Evolutionary conservation across 2,888 invertebrate species (phyloP), one percentile per base, ranked within the genome.

Genomic region (Teinopalpus imperialis): DNA sequence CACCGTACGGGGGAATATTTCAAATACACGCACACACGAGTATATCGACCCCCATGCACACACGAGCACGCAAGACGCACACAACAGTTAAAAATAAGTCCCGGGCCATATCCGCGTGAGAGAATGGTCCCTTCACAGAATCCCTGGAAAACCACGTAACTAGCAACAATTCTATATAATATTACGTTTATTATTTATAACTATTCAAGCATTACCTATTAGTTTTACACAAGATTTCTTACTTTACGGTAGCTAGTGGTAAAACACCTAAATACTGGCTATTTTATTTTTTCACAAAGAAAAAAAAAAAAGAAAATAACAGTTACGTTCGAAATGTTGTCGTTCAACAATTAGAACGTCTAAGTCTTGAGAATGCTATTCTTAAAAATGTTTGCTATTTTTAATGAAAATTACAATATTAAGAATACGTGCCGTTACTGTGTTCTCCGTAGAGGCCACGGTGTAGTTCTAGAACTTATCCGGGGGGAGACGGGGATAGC

Each of bases 41-140:
- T 65, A 53, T 44, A 29, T 26, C 63, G 62, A 61, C 69, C 71
- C 69, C 63, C 62, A 54, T 61, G 59, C 68, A 71, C 70, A 74
- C 72, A 69, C 59, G 56, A 53, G 43, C 58, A 58, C 53, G 48
- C 42, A 54, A 66, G 59, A 74, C 80, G 75, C 85, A 81, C 83
- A 82, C 82, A 74, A 67, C 74, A 69, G 79, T 77, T 78, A 77
- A 80, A 81, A 81, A 80, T 83, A 85, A 83, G 83, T 77, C 76
- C 74, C 77, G 74, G 70, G 70, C 77, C 73, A 79, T 77, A 82
- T 80, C 82, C 81, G 76, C 73, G 75, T 74, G 74, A 79, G 80
- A 81, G 81, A 83, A 82, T 81, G 76, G 79, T 66, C 66, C 62
- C 63, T 56, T 50, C 30, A 55, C 54, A 64, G 59, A n/a, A 10